A percentile compares a stretch with the other conserved stretches of the same genome.
phyloP scores from a whole-genome alignment of 2,888 invertebrate genomes.

The Epicampocera succincta region DNA sequence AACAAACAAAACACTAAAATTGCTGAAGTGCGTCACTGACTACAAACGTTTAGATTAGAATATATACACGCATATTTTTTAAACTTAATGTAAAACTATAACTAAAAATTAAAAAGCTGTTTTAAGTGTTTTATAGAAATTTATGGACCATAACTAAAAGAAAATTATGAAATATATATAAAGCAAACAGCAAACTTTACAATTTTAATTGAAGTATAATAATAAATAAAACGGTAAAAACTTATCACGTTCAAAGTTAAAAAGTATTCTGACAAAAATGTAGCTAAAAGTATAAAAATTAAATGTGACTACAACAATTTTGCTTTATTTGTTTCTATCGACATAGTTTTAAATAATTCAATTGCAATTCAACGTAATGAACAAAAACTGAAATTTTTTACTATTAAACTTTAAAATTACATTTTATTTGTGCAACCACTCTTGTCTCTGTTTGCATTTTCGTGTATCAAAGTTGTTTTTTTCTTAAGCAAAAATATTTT shows the following conservation, averaged over 20 bases:
- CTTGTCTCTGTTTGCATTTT: too few relatives aligned
- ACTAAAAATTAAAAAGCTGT: constrained; percentile 43
- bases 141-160: constrained; percentile 66
- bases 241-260: constrained; percentile 22
- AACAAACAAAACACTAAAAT: too few relatives aligned
- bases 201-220: constrained; percentile 37
- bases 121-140: constrained; percentile 70
- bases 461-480: neutral
- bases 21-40: constrained; percentile 50
- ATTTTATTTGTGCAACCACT: neutral
- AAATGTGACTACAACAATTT: constrained; percentile 52
- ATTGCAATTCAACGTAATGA: neutral
- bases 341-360: constrained; percentile 7
- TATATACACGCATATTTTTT: constrained; percentile 3
- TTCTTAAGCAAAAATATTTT: too few relatives aligned
- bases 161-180: constrained; percentile 14
- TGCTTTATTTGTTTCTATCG: constrained; percentile 59
- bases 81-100: constrained; percentile 20
- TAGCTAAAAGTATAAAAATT: constrained; percentile 30
- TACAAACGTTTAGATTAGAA: constrained; percentile 19
- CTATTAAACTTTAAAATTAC: neutral
- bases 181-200: constrained; percentile 29
- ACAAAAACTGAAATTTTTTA: neutral
- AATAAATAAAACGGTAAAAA: neutral
- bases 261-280: neutral